Conservation (phyloP, 2,888 invertebrate genomes). For the Elgonia sp. region DNA sequence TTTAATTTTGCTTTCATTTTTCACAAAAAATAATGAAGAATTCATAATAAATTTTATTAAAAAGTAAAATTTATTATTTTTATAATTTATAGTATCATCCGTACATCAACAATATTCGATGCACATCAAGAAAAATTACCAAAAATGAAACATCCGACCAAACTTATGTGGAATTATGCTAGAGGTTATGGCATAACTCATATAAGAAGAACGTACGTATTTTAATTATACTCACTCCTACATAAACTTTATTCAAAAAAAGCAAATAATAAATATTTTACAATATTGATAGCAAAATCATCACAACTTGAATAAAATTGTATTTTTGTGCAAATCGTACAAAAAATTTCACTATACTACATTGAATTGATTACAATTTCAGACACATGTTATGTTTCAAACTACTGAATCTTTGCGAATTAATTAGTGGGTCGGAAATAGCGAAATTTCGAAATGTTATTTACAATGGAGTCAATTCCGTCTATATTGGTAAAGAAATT, state of each 20-base stretch:
- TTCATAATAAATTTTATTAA: too few relatives aligned
- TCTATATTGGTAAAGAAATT: constrained; percentile 86
- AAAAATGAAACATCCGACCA: constrained; percentile 90
- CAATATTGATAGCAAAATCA: too few relatives aligned
- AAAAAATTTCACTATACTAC: neutral
- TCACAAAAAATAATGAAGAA: too few relatives aligned
- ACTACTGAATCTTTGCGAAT: constrained; percentile 91
- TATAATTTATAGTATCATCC: constrained; percentile 86
- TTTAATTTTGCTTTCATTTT: too few relatives aligned
- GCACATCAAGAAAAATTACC: constrained; percentile 93
- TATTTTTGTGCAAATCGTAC: too few relatives aligned
- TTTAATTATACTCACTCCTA: neutral
- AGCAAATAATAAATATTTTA: neutral
- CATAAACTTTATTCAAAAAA: neutral
- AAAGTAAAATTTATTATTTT: too few relatives aligned
- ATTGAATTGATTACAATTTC: constrained; percentile 82
- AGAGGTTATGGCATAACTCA: constrained; percentile 92
- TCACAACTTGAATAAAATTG: too few relatives aligned
- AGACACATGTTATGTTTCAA: constrained; percentile 91
- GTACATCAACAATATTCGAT: constrained; percentile 92
- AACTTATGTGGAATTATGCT: constrained; percentile 92
- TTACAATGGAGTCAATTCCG: constrained; percentile 89
- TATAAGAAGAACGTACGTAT: constrained; percentile 90
- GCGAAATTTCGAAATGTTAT: constrained; percentile 88
- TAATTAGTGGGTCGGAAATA: constrained; percentile 88